Conservation (phyloP, 2,113 vertebrate genomes). For the Esox niger region DNA sequence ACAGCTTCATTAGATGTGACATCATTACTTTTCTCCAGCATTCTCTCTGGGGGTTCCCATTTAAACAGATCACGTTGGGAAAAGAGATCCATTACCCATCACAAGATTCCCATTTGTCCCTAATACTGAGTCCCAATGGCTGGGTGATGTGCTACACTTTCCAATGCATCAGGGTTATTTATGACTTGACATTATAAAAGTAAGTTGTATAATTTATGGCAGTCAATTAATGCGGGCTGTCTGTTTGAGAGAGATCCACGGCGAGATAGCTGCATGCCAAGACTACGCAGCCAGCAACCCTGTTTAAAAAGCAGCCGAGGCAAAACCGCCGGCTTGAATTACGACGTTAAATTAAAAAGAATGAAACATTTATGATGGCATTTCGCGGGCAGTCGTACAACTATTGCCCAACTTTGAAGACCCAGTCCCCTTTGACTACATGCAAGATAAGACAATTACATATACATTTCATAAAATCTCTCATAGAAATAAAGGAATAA, state of each 20-base stretch:
- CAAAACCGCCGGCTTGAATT: constrained; percentile 69
- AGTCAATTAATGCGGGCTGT: constrained; percentile 74
- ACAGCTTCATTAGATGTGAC: constrained; percentile 40
- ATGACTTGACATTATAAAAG: constrained; percentile 78
- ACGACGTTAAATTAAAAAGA: constrained; percentile 78
- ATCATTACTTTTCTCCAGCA: constrained; percentile 52
- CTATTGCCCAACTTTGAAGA: constrained; percentile 80
- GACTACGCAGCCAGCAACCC: constrained; percentile 72
- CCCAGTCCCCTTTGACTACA: constrained; percentile 69
- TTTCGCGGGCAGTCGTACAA: constrained; percentile 78
- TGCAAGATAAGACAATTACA: constrained; percentile 64
- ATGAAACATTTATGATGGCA: constrained; percentile 78
- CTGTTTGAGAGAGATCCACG: constrained; percentile 71
- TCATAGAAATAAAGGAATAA: constrained; percentile 28
- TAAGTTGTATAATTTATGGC: constrained; percentile 78
- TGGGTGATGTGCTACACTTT: constrained; percentile 68
- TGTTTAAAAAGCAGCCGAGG: constrained; percentile 63
- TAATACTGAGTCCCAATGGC: constrained; percentile 71
- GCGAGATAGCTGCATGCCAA: constrained; percentile 72
- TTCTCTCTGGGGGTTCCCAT: constrained; percentile 51
- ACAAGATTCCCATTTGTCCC: constrained; percentile 69
- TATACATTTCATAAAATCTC: constrained; percentile 52
- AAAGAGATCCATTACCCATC: constrained; percentile 68
- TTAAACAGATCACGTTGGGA: constrained; percentile 65
- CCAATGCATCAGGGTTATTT: constrained; percentile 75